Conservation (phyloP, 2,797 vertebrate genomes). For the Galaxias olidus region DNA sequence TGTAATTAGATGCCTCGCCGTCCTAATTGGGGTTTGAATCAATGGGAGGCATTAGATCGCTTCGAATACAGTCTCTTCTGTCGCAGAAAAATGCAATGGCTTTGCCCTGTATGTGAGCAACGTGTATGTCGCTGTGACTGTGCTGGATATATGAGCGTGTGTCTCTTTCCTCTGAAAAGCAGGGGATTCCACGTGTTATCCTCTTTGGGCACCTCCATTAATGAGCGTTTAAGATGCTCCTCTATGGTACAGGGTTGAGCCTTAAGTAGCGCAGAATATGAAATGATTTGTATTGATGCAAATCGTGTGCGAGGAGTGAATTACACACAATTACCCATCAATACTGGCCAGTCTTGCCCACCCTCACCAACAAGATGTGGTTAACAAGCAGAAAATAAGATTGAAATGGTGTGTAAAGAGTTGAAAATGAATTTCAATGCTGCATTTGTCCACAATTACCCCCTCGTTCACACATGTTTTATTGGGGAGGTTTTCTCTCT, state of each 20-base stretch:
- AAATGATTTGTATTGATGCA: slow-evolving; percentile 88
- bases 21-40: slow-evolving; percentile 44
- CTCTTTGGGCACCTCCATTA: slow-evolving; percentile 71
- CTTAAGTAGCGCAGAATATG: slow-evolving; percentile 86
- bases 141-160: slow-evolving; percentile 12
- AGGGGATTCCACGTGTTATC: slow-evolving; percentile 57
- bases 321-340: slow-evolving; percentile 96
- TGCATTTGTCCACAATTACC: slow-evolving; percentile 99
- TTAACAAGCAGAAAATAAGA: slow-evolving; percentile 99
- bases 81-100: slow-evolving; percentile 18
- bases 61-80: slow-evolving; percentile 20
- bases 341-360: slow-evolving; percentile 96
- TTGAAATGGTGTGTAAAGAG: slow-evolving; percentile 99
- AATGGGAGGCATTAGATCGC: slow-evolving; percentile 35
- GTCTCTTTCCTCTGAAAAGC: slow-evolving; percentile 28
- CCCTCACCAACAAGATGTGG: slow-evolving; percentile 98
- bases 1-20: slow-evolving; percentile 32
- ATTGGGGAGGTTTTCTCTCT: slow-evolving; percentile 79
- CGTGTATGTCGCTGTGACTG: slow-evolving; percentile 10
- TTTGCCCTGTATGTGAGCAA: slow-evolving; percentile 15
- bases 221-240: slow-evolving; percentile 85
- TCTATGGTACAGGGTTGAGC: slow-evolving; percentile 78
- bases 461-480: slow-evolving; percentile 97
- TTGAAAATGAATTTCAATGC: slow-evolving; percentile 99
- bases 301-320: slow-evolving; percentile 93